Evolutionary conservation across 2,888 invertebrate species (phyloP).

Genomic region (Aleiodes leptofemur): DNA sequence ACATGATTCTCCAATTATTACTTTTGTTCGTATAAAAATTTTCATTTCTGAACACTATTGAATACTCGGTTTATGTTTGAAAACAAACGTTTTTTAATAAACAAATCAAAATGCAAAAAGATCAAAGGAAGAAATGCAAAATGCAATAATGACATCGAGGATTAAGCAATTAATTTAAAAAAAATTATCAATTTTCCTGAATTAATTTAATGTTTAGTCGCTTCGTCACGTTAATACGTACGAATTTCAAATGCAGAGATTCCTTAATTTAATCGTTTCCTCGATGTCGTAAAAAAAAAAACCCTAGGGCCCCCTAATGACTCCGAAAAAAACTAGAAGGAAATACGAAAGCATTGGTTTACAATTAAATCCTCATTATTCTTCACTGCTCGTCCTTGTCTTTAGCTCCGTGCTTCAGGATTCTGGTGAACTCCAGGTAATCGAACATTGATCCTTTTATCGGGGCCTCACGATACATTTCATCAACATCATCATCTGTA

Average conservation of each 20-base stretch:
- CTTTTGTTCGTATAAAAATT: constrained; percentile 10
- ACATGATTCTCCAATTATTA: constrained; percentile 22
- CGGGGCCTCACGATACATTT: constrained; percentile 99
- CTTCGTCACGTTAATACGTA: constrained; percentile 9
- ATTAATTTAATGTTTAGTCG: background rate
- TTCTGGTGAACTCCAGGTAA: constrained; percentile 98
- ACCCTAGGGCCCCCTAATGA: background rate
- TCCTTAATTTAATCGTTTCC: constrained; percentile 18
- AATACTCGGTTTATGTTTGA: constrained; percentile 45
- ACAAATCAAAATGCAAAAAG: constrained; percentile 18
- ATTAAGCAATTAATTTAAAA: constrained; percentile 17
- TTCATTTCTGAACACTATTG: constrained; percentile 39
- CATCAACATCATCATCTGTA: constrained; percentile 98
- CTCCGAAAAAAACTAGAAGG: background rate
- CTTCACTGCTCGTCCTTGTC: constrained; percentile 94
- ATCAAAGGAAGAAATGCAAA: constrained; percentile 28
- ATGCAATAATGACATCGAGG: constrained; percentile 46
- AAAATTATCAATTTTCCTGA: background rate
- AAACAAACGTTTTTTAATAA: constrained; percentile 2
- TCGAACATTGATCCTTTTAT: constrained; percentile 96
- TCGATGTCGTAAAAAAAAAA: constrained; percentile 36
- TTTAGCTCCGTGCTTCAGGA: constrained; percentile 99
- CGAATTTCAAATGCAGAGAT: constrained; percentile 28
- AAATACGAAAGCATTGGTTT: constrained; percentile 28
- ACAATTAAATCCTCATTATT: constrained; percentile 15